Percentiles rank a stretch among this genome's conserved stretches.
phyloP scores from a whole-genome alignment of 2,113 vertebrate genomes.

The Arenaria interpres region DNA sequence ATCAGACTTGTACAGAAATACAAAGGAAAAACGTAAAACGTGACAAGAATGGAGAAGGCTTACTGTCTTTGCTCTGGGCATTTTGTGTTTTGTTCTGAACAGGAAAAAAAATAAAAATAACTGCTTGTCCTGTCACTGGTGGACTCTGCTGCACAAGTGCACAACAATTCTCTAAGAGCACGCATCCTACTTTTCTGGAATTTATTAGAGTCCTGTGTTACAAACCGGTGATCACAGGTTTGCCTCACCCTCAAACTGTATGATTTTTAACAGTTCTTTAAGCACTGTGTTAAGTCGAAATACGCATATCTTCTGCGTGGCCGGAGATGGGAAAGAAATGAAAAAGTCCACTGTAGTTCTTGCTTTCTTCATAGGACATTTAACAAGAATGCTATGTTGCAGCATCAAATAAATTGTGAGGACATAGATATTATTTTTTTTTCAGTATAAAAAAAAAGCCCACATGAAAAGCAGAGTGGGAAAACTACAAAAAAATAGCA shows the following conservation, averaged over 20 bases:
- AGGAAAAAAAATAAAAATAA: not conserved
- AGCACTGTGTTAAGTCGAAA: not conserved
- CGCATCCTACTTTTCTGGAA: not conserved
- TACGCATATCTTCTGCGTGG: not conserved
- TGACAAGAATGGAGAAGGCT: not conserved
- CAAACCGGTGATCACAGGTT: not conserved
- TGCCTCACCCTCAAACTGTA: not conserved
- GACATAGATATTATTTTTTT: not conserved
- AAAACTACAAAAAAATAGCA: not conserved
- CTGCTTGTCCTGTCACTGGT: not conserved
- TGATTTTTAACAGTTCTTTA: not conserved
- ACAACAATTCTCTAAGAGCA: not conserved
- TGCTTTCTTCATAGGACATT: not conserved
- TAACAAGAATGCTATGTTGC: not conserved
- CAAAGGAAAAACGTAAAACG: not conserved
- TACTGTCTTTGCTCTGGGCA: not conserved
- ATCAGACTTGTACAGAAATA: not conserved
- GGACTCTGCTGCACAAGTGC: not conserved
- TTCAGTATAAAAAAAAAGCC: not conserved
- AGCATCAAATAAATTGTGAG: not conserved
- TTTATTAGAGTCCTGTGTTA: not conserved
- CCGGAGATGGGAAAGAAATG: not conserved
- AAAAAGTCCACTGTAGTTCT: not conserved
- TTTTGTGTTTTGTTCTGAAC: not conserved
- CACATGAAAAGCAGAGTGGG: not conserved